A percentile compares a stretch with the other conserved stretches of the same genome.
These are phyloP conservation scores for Solea senegalensis DNA, from an alignment of 2,113 vertebrate species.

Conservation along the genomic window DNA sequence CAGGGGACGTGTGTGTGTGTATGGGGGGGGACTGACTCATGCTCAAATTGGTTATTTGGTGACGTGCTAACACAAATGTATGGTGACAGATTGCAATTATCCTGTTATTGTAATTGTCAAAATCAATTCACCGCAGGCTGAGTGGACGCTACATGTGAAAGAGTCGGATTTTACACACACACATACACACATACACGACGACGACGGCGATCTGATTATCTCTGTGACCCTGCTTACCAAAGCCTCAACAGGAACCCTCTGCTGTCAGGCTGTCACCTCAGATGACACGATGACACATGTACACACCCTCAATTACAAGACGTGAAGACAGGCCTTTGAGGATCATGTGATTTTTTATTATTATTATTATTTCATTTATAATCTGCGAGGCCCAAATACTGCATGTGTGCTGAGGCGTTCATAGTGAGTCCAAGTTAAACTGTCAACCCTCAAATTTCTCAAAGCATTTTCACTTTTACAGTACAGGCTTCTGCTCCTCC, in stretches of 20 bases:
- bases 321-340: background rate
- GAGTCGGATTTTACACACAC: background rate
- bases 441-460: background rate
- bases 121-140: constrained; percentile 72
- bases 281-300: background rate
- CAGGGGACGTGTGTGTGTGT: constrained; percentile 56
- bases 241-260: background rate
- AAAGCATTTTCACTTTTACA: background rate
- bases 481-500: background rate
- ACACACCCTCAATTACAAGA: background rate
- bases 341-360: background rate
- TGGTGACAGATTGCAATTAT: constrained; percentile 83
- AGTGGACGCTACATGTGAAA: constrained; percentile 33
- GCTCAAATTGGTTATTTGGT: constrained; percentile 73
- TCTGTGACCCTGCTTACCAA: constrained; percentile 1
- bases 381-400: too few species aligned
- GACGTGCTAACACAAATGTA: constrained; percentile 77
- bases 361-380: background rate
- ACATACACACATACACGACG: background rate
- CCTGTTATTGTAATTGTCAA: constrained; percentile 82
- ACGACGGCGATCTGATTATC: background rate
- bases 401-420: background rate
- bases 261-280: constrained; percentile 7
- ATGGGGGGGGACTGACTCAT: constrained; percentile 50
- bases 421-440: background rate